A percentile compares a stretch with the other conserved stretches of the same genome.
phyloP scores from a whole-genome alignment of 92 coral and sea anemone genomes.

The Porites rus region DNA sequence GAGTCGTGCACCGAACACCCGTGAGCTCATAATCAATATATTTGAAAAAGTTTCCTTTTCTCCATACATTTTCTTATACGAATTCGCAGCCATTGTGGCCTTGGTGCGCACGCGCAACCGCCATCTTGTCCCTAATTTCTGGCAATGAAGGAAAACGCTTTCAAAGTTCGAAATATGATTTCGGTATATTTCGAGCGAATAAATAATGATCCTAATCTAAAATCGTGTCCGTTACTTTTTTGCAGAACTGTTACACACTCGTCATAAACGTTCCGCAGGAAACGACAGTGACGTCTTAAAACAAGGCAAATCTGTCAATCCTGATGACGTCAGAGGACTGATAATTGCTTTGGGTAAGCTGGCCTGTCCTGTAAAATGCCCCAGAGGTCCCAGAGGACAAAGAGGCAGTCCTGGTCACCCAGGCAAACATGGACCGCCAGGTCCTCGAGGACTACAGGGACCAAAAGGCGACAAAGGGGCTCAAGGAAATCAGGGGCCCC shows the following conservation, averaged over 20 bases:
- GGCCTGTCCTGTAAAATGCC: constrained; percentile 12
- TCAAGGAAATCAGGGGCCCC: constrained; percentile 60
- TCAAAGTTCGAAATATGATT: too few relatives aligned
- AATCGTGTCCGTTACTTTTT: background rate
- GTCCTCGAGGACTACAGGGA: constrained; percentile 28
- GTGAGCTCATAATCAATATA: too few relatives aligned
- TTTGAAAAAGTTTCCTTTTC: too few relatives aligned
- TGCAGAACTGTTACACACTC: constrained; percentile 7
- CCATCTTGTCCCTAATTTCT: too few relatives aligned
- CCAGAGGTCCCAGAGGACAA: constrained; percentile 28
- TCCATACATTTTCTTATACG: too few relatives aligned
- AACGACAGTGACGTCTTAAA: background rate
- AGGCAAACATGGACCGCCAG: constrained; percentile 46
- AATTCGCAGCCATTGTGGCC: too few relatives aligned
- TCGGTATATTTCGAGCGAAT: too few relatives aligned
- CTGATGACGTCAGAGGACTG: constrained; percentile 5
- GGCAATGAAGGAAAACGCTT: too few relatives aligned
- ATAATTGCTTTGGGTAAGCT: constrained; percentile 1
- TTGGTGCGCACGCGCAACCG: too few relatives aligned
- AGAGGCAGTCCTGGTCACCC: constrained; percentile 50
- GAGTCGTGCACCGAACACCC: too few relatives aligned
- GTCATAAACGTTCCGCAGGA: constrained; percentile 3
- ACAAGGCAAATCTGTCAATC: background rate
- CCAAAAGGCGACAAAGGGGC: constrained; percentile 23
- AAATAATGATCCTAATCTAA: background rate